Percentiles rank a stretch among this genome's conserved stretches.
These are phyloP conservation scores for Caenorhabditis brenneri DNA, from an alignment of 1,140 invertebrate species.

Conservation along the genomic window DNA sequence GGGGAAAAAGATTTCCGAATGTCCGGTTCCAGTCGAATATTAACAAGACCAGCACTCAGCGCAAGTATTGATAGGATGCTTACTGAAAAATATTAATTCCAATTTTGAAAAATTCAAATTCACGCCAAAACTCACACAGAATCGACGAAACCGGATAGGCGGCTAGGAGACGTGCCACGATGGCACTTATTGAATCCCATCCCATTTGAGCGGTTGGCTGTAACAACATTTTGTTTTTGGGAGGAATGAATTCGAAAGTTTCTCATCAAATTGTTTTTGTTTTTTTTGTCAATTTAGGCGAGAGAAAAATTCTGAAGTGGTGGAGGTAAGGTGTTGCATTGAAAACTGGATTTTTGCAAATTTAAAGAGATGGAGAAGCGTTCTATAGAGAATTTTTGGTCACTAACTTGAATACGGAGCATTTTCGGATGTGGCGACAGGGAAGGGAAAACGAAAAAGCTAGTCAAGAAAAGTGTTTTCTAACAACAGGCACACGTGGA, in stretches of 20 bases:
- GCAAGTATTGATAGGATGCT: slow-evolving; percentile 26
- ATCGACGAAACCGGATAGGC: slow-evolving; percentile 18
- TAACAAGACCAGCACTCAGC: slow-evolving; percentile 31
- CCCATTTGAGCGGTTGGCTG: slow-evolving; percentile 10
- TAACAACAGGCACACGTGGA: no score
- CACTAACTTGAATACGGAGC: not conserved
- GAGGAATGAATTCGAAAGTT: no score
- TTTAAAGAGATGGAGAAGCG: not conserved
- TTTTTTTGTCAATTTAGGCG: no score
- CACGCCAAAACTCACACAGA: not conserved
- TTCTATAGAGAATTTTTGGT: not conserved
- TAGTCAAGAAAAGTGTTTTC: no score
- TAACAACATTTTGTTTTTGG: not conserved
- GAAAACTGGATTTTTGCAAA: not conserved
- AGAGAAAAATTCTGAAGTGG: no score
- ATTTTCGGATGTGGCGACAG: no score
- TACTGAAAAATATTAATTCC: slow-evolving; percentile 43
- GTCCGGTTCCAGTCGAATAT: slow-evolving; percentile 50
- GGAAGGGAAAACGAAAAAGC: no score
- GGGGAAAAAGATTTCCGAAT: slow-evolving; percentile 49
- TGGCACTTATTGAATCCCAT: slow-evolving; percentile 17
- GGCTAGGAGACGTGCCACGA: slow-evolving; percentile 4
- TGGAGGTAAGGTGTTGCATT: not conserved
- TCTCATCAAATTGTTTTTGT: no score
- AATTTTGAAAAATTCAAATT: no score